Percentiles rank a stretch among this genome's conserved stretches.
Conservation (phyloP, 1,140 invertebrate genomes). For the Drosophila nikananu region DNA sequence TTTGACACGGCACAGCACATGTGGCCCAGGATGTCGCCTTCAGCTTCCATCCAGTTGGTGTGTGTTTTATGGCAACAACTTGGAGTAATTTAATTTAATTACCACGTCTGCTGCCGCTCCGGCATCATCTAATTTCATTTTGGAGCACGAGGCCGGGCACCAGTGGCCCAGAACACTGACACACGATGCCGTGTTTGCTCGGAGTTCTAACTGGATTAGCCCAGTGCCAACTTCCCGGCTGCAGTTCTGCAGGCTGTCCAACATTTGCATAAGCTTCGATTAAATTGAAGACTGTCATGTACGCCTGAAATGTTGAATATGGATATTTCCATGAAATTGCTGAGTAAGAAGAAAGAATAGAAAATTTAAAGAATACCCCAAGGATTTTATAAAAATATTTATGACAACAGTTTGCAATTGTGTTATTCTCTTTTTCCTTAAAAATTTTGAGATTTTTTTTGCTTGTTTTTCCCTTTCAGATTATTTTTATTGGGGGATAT, state of each 20-base stretch:
- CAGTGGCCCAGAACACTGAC: slow-evolving; percentile 48
- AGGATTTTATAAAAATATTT: background rate
- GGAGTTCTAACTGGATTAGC: slow-evolving; percentile 55
- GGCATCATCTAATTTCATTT: slow-evolving; percentile 74
- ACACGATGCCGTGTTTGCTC: slow-evolving; percentile 63
- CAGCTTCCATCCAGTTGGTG: background rate
- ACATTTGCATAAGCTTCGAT: slow-evolving; percentile 64
- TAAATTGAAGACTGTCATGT: slow-evolving; percentile 21
- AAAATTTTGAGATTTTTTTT: background rate
- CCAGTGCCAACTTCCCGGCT: slow-evolving; percentile 28
- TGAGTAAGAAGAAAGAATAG: background rate
- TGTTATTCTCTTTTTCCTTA: too few species aligned
- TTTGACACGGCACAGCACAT: slow-evolving; percentile 66
- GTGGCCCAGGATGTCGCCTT: slow-evolving; percentile 25
- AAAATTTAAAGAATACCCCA: too few species aligned
- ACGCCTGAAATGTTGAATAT: background rate
- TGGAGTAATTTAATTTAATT: slow-evolving; percentile 77
- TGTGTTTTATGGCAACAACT: slow-evolving; percentile 67
- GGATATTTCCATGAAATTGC: background rate
- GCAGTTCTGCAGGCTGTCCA: slow-evolving; percentile 44
- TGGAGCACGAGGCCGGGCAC: slow-evolving; percentile 15
- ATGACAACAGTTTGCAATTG: background rate
- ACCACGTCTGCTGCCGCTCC: slow-evolving; percentile 52
- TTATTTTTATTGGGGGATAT: background rate
- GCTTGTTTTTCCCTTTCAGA: background rate